Conservation (phyloP, 2,888 invertebrate species). For the Diabrotica balteata region DNA sequence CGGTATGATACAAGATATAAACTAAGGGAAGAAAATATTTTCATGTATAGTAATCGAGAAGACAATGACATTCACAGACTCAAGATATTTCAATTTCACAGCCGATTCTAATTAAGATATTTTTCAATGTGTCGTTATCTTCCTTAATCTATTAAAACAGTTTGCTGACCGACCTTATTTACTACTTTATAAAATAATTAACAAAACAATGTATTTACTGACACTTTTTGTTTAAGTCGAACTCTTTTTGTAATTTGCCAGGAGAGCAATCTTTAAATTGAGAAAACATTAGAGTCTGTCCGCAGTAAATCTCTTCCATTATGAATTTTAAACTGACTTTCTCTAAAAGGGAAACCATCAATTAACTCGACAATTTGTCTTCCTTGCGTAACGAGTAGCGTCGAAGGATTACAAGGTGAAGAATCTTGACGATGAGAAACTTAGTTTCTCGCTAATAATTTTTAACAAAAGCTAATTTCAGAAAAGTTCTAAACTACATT, state of each 20-base stretch:
- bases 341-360: slow-evolving; percentile 11
- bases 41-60: too few species aligned
- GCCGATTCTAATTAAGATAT: too few species aligned
- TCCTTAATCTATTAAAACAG: too few species aligned
- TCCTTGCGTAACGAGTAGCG: neutral
- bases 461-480: neutral
- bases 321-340: slow-evolving; percentile 15
- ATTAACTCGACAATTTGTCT: slow-evolving; percentile 8
- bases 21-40: too few species aligned
- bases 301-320: slow-evolving; percentile 11
- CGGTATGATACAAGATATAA: too few species aligned
- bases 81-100: too few species aligned
- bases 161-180: too few species aligned
- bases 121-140: too few species aligned
- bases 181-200: too few species aligned
- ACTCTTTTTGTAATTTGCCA: neutral
- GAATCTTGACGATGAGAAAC: neutral
- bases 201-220: too few species aligned
- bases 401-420: slow-evolving; percentile 1
- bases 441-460: neutral
- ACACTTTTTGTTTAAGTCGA: too few species aligned
- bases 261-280: slow-evolving; percentile 2
- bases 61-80: too few species aligned
- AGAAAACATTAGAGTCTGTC: slow-evolving; percentile 5
- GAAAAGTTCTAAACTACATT: neutral